Evolutionary conservation across 2,113 vertebrate species (phyloP).

Genomic region (Sylvietta virens): DNA sequence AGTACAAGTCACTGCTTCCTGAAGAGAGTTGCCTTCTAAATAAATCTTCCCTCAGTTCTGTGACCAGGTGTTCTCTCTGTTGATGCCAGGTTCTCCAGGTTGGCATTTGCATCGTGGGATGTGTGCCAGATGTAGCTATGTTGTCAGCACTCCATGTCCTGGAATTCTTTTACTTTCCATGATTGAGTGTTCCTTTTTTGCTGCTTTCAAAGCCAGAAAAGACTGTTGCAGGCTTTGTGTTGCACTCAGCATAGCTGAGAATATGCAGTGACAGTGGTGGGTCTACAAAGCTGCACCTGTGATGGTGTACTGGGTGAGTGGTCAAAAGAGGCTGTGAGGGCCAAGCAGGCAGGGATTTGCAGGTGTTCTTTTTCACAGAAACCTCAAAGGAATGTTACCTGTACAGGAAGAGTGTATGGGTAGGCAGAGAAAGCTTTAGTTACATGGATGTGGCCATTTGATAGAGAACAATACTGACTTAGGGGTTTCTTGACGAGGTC

Average conservation of each 20-base stretch:
- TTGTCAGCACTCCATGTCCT: not conserved
- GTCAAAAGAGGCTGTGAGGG: not conserved
- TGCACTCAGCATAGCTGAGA: not conserved
- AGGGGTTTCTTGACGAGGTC: not conserved
- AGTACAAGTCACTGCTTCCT: not conserved
- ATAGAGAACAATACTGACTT: not conserved
- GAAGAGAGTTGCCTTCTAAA: not conserved
- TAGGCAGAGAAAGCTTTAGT: not conserved
- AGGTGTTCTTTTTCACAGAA: not conserved
- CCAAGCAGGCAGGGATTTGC: not conserved
- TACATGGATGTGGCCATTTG: not conserved
- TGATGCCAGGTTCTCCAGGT: not conserved
- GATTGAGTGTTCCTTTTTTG: not conserved
- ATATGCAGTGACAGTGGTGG: not conserved
- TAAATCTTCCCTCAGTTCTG: not conserved
- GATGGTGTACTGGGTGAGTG: not conserved
- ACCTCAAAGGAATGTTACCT: not conserved
- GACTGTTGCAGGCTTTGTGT: not conserved
- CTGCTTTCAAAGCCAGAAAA: not conserved
- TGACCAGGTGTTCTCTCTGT: not conserved
- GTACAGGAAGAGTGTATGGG: not conserved
- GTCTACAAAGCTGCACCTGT: not conserved
- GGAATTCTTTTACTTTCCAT: not conserved
- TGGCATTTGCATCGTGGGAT: not conserved
- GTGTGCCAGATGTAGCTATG: not conserved